Base-by-base conservation (phyloP, 2,888 invertebrate species). In the Eupeodes latifasciatus region DNA sequence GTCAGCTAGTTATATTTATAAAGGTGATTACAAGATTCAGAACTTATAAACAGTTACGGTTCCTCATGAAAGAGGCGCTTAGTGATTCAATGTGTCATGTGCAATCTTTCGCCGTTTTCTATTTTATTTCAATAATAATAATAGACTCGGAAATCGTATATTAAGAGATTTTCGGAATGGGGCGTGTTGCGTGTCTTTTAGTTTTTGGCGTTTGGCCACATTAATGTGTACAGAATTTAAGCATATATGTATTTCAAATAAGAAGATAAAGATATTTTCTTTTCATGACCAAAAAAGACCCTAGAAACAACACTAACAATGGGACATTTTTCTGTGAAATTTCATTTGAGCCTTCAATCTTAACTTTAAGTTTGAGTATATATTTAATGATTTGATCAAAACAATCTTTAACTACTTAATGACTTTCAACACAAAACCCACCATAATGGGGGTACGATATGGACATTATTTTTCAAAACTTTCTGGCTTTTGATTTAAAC, bases 21-120 rank as follows among this genome's bases (percentile, higher is more conserved):
- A 69, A 61, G 78, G 59, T 59, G 69, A 78, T 78, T 78, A 69
- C 61, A 78, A 27, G 59, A 49, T 49, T 69, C 59, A 78, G 59
- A 61, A 69, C 19, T 59, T 67, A 19, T 67, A 19, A 78, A 14
- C 16, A 67, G 51, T 77, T 67, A 14, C 16, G 59, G 51, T 77
- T 67, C 67, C 67, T 36, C 77, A 61, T 61, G 69, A 51, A 51
- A 51, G 36, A 47, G 61, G 69, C 19, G n/a, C 11, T n/a, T 69
- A 69, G 36, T 78, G 78, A 78, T 59, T 69, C 51, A 61, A 61
- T 69, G 61, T 61, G 78, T 69, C 78, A 61, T 78, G 16, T 69
- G 78, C 78, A 78, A 19, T 51, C 14, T 78, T 40, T 49, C 78
- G n/a, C 67, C 16, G 7, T 69, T 51, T 61, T 44, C 27, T 44